Percentiles rank a stretch among this genome's conserved stretches.
Conservation (phyloP, 2,797 vertebrate genomes). For the Neostethus bicornis region DNA sequence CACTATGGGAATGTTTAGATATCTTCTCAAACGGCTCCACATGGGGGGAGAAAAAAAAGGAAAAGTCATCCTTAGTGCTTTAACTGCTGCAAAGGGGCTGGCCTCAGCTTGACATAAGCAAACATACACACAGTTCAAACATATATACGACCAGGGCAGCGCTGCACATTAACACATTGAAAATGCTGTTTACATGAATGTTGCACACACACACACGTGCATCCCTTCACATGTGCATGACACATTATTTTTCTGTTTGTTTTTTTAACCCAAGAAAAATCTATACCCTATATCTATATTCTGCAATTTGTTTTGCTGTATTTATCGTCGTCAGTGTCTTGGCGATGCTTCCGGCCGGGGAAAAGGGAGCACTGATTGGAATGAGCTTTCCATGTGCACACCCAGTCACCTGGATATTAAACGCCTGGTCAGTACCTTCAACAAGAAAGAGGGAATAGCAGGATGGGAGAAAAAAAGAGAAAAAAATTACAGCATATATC, state of each 20-base stretch:
- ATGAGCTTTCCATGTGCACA: slow-evolving; percentile 27
- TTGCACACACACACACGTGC: slow-evolving; percentile 15
- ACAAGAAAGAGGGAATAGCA: slow-evolving; percentile 49
- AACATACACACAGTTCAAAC: slow-evolving; percentile 43
- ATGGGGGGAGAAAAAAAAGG: slow-evolving; percentile 82
- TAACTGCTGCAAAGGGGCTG: slow-evolving; percentile 59
- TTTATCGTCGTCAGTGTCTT: slow-evolving; percentile 85
- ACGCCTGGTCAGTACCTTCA: slow-evolving; percentile 86
- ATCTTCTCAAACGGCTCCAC: slow-evolving; percentile 84
- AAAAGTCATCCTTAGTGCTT: slow-evolving; percentile 69
- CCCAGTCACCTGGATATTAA: slow-evolving; percentile 93
- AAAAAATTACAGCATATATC: slow-evolving; percentile 99
- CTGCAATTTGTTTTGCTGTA: slow-evolving; percentile 55
- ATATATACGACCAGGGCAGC: slow-evolving; percentile 15
- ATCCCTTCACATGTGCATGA: background rate
- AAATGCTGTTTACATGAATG: background rate
- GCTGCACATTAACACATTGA: background rate
- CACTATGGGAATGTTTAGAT: slow-evolving; percentile 91
- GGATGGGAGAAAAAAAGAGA: slow-evolving; percentile 8
- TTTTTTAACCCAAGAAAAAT: slow-evolving; percentile 66
- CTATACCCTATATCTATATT: too few species aligned
- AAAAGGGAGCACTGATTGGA: slow-evolving; percentile 79
- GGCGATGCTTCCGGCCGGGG: slow-evolving; percentile 81
- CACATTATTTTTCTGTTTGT: slow-evolving; percentile 69
- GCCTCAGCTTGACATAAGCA: slow-evolving; percentile 59